phyloP scores from a whole-genome alignment of 1,140 invertebrate species.

The Brachionus sp. region DNA sequence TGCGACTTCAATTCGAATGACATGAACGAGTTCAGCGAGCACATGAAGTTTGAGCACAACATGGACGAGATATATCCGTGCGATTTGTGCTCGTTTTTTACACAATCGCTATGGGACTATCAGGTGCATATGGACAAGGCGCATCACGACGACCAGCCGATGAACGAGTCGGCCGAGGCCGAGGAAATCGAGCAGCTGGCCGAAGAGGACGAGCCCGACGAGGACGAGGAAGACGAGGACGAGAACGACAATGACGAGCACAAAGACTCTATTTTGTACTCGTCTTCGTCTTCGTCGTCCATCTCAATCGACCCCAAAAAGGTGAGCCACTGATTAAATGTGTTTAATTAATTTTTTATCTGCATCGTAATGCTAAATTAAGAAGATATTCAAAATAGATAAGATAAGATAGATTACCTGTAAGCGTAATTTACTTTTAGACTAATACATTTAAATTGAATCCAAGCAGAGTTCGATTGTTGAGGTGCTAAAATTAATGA shows the following conservation, averaged over 20 bases:
- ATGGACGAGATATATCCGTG: constrained; percentile 40
- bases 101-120: constrained; percentile 39
- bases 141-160: background rate
- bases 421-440: constrained; percentile 38
- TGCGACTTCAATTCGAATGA: background rate
- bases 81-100: constrained; percentile 40
- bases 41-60: constrained; percentile 43
- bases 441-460: constrained; percentile 1
- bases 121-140: constrained; percentile 39
- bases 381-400: constrained; percentile 19
- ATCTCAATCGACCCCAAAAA: background rate
- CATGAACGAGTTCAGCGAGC: constrained; percentile 29
- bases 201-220: background rate
- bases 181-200: background rate
- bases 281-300: constrained; percentile 9
- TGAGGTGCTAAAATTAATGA: background rate
- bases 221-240: background rate
- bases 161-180: background rate
- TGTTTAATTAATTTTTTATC: constrained; percentile 30
- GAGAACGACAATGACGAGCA: background rate
- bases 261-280: background rate
- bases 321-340: background rate
- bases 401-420: constrained; percentile 43
- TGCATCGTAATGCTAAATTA: constrained; percentile 13
- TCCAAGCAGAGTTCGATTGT: background rate